Conservation (phyloP, 2,888 invertebrate species). For the Cryptocephalus moraei region DNA sequence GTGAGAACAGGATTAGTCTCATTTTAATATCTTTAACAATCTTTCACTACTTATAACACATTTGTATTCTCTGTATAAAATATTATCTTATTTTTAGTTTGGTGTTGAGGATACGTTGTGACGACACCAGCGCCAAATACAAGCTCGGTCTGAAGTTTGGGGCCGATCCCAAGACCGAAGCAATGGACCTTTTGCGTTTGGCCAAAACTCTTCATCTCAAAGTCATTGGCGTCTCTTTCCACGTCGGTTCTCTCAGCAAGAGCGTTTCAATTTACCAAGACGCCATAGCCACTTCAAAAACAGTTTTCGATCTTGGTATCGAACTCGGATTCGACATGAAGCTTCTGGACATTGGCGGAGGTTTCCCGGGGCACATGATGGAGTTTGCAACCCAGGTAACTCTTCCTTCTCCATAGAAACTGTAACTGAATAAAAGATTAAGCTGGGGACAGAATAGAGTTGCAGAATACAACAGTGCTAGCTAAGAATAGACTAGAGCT, state of each 20-base stretch:
- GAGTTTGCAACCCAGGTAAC: background rate
- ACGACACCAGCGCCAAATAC: conserved; percentile 8
- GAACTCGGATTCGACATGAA: conserved; percentile 9
- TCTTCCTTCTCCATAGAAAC: background rate
- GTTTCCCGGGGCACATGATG: conserved; percentile 8
- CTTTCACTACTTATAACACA: no score
- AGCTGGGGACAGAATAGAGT: no score
- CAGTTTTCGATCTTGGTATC: conserved; percentile 9
- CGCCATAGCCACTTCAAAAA: conserved; percentile 10
- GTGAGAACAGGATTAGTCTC: no score
- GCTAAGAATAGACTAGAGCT: background rate
- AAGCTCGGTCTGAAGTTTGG: conserved; percentile 11
- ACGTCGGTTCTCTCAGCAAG: conserved; percentile 11
- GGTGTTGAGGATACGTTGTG: conserved; percentile 10
- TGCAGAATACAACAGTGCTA: no score
- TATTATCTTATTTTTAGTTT: conserved; percentile 31
- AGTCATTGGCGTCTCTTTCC: conserved; percentile 13
- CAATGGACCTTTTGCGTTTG: conserved; percentile 4
- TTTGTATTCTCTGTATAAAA: no score
- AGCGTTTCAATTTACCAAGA: conserved; percentile 4
- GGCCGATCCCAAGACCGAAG: conserved; percentile 6
- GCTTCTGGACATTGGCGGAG: conserved; percentile 14
- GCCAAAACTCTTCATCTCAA: conserved; percentile 8
- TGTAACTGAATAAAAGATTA: no score
- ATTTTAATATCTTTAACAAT: no score